phyloP scores from a whole-genome alignment of 1,140 invertebrate species.

The Neodiprion pinetum region DNA sequence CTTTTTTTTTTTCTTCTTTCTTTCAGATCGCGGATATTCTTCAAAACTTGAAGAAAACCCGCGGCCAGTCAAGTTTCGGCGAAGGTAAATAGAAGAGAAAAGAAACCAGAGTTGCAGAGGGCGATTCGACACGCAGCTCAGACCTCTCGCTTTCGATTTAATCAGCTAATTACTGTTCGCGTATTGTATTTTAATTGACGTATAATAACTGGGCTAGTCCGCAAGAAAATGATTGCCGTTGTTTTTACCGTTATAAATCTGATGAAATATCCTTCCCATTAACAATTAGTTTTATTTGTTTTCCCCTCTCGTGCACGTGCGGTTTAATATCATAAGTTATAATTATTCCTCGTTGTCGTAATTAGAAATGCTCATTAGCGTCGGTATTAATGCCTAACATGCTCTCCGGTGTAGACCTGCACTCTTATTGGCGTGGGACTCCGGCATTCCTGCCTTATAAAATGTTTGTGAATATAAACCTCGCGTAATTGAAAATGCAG shows the following conservation, averaged over 20 bases:
- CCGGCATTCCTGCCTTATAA: not conserved
- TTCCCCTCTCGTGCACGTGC: not conserved
- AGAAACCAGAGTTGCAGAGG: too few relatives aligned
- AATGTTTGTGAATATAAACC: not conserved
- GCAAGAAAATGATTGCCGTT: not conserved
- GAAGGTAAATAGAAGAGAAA: too few relatives aligned
- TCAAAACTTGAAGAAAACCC: too few relatives aligned
- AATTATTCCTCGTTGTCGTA: not conserved
- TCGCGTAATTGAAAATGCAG: not conserved
- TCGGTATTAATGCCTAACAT: not conserved
- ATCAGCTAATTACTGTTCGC: not conserved
- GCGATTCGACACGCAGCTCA: not conserved
- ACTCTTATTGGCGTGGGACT: not conserved
- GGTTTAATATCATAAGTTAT: not conserved
- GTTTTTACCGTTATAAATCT: too few relatives aligned
- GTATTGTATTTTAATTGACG: not conserved
- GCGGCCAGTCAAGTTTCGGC: too few relatives aligned
- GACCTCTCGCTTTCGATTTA: not conserved
- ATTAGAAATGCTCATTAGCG: constrained; percentile 5
- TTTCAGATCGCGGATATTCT: too few relatives aligned
- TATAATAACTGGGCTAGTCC: not conserved
- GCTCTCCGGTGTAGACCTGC: not conserved
- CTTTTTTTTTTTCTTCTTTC: too few relatives aligned
- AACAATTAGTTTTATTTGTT: not conserved
- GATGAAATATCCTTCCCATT: not conserved